Percentiles rank a stretch among this genome's conserved stretches.
Evolutionary conservation across 2,113 vertebrate species (phyloP).

Genomic region (Pelecanoides urinatrix): DNA sequence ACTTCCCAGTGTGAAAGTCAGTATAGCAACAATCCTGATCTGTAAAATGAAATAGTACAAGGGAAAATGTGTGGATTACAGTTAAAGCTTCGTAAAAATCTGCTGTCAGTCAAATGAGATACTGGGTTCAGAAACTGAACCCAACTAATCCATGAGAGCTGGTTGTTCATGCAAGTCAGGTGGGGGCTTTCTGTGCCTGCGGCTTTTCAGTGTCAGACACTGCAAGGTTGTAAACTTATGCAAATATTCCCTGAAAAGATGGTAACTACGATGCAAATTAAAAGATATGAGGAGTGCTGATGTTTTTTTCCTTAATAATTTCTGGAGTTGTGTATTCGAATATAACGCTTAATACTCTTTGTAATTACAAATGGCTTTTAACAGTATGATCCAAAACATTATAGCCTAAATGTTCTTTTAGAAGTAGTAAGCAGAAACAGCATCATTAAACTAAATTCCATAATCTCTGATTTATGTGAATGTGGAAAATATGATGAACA

Average conservation of each 20-base stretch:
- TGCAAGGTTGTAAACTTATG: not conserved
- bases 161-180: not conserved
- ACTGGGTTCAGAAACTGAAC: not conserved
- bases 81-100: not conserved
- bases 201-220: not conserved
- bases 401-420: not conserved
- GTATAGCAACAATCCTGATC: not conserved
- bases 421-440: not conserved
- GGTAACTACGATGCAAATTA: not conserved
- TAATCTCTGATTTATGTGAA: constrained; percentile 21
- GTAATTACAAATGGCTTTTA: not conserved
- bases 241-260: not conserved
- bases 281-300: not conserved
- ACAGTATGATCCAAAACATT: not conserved
- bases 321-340: not conserved
- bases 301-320: not conserved
- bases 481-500: not conserved
- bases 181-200: not conserved
- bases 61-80: not conserved
- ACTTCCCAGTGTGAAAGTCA: not conserved
- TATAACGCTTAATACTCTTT: not conserved
- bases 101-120: not conserved
- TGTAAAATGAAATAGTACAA: not conserved
- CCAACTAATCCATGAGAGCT: not conserved
- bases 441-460: not conserved